Conservation (phyloP, 2,888 invertebrate species). For the Homarus gammarus region DNA sequence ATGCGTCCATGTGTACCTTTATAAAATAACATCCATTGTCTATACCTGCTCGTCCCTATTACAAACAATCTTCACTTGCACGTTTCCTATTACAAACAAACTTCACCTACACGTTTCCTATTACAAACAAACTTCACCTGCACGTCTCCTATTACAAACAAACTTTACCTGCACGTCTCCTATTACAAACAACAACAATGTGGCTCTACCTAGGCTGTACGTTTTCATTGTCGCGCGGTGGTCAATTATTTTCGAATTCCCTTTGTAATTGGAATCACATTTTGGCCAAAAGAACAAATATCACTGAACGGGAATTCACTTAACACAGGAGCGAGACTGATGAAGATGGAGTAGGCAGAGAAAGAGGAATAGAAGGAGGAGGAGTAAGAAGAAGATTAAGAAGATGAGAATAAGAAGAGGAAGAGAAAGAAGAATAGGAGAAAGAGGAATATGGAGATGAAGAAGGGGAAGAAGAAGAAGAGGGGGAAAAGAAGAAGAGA, state of each 20-base stretch:
- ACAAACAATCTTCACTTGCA: not conserved
- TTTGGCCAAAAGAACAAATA: constrained; percentile 70
- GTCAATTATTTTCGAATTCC: constrained; percentile 72
- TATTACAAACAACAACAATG: too few species aligned
- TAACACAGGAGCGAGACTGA: constrained; percentile 59
- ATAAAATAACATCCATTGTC: not conserved
- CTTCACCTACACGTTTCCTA: not conserved
- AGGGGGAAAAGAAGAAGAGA: not conserved
- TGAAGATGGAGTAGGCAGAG: constrained; percentile 64
- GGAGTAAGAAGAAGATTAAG: not conserved
- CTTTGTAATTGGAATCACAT: constrained; percentile 69
- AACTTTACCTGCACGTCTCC: not conserved
- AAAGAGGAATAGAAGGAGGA: not conserved
- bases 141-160: not conserved
- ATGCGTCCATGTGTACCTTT: not conserved
- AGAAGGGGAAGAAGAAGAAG: not conserved
- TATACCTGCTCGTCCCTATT: not conserved
- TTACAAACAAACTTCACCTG: not conserved
- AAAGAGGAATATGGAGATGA: not conserved
- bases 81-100: not conserved
- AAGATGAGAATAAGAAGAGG: not conserved
- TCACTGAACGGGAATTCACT: constrained; percentile 70
- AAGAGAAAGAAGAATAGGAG: not conserved
- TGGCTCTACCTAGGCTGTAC: not conserved
- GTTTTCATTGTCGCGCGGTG: constrained; percentile 10